Evolutionary conservation across 37 sponge, comb jelly and placozoan genomes (phyloP).

Genomic region (Dysidea cf. avara): DNA sequence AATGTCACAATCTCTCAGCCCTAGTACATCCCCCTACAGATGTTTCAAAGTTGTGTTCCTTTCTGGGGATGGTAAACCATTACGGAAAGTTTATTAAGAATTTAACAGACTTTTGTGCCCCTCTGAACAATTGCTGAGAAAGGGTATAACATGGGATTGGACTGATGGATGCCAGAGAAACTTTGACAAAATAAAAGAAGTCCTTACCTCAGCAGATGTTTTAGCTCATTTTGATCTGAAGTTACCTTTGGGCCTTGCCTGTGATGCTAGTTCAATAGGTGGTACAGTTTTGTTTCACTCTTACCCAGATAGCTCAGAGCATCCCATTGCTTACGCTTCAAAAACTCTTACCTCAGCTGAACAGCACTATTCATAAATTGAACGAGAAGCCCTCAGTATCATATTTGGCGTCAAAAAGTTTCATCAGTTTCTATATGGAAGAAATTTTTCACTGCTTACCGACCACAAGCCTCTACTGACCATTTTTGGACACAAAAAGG

Average conservation of each 20-base stretch:
- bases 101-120: too few relatives aligned
- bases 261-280: constrained; percentile 16
- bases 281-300: constrained; percentile 4
- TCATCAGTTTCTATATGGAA: constrained; percentile 21
- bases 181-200: too few relatives aligned
- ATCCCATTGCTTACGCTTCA: constrained; percentile 3
- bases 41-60: too few relatives aligned
- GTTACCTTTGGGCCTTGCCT: background rate
- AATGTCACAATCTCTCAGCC: too few relatives aligned
- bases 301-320: background rate
- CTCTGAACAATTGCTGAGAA: too few relatives aligned
- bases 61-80: too few relatives aligned
- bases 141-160: too few relatives aligned
- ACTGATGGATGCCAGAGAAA: too few relatives aligned
- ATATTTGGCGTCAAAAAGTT: constrained; percentile 23
- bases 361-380: constrained; percentile 10
- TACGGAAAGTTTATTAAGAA: too few relatives aligned
- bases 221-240: constrained; percentile 18
- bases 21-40: too few relatives aligned
- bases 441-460: constrained; percentile 1
- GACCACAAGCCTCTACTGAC: constrained; percentile 25
- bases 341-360: constrained; percentile 6
- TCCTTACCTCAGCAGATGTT: background rate
- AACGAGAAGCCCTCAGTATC: constrained; percentile 12
- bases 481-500: constrained; percentile 16